A percentile compares a stretch with the other conserved stretches of the same genome.
phyloP scores from a whole-genome alignment of 2,888 invertebrate species.

The Heliconius sara region DNA sequence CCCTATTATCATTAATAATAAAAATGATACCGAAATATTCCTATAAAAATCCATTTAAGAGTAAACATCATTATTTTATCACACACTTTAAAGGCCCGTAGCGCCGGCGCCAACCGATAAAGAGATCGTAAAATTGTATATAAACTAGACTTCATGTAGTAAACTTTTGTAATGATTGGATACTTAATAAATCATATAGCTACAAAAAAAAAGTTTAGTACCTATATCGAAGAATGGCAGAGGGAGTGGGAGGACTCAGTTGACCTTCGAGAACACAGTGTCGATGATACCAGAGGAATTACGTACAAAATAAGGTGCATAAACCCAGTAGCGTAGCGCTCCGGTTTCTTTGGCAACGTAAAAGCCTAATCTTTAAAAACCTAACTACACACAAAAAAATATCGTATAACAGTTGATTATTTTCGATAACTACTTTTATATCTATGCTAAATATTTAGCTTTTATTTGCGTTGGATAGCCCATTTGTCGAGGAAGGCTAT shows the following conservation, averaged over 20 bases:
- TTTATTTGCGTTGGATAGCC: background rate
- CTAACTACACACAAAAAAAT: no score
- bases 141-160: background rate
- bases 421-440: no score
- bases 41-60: conserved; percentile 13
- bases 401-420: no score
- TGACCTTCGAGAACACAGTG: background rate
- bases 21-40: conserved; percentile 8
- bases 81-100: background rate
- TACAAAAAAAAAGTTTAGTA: background rate
- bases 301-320: no score
- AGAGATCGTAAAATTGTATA: conserved; percentile 23
- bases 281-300: background rate
- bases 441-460: no score
- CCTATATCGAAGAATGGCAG: background rate
- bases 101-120: conserved; percentile 22
- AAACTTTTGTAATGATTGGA: conserved; percentile 7
- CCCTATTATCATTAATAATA: background rate
- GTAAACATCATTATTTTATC: conserved; percentile 18
- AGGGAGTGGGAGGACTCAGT: background rate
- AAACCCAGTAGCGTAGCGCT: no score
- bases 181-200: background rate
- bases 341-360: no score
- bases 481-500: background rate
- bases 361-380: no score